phyloP scores from a whole-genome alignment of 2,888 invertebrate species.

The Gymnocheta viridis region DNA sequence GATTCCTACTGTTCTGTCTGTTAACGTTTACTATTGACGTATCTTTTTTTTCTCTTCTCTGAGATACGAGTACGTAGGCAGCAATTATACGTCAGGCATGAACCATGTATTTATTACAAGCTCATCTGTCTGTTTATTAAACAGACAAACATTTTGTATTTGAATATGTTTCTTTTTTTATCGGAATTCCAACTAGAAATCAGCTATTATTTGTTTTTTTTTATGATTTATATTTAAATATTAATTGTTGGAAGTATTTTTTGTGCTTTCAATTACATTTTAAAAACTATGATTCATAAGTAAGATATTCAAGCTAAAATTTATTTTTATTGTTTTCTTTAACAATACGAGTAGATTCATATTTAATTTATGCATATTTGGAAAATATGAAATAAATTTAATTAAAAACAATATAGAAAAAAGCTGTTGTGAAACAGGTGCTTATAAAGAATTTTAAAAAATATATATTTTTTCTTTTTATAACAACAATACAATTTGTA shows the following conservation, averaged over 20 bases:
- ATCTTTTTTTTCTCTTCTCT: not conserved
- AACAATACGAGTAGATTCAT: too few relatives aligned
- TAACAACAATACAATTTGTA: not conserved
- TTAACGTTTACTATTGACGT: slow-evolving; percentile 26
- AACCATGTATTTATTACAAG: slow-evolving; percentile 15
- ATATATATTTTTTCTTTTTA: not conserved
- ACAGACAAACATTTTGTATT: not conserved
- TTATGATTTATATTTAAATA: slow-evolving; percentile 32
- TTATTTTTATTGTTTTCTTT: not conserved
- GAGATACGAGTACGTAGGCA: slow-evolving; percentile 19
- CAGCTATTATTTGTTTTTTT: slow-evolving; percentile 15
- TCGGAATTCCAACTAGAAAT: slow-evolving; percentile 23
- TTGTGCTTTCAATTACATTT: slow-evolving; percentile 31
- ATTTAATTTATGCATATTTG: slow-evolving; percentile 59
- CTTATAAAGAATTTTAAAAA: slow-evolving; percentile 43
- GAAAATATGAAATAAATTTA: slow-evolving; percentile 15
- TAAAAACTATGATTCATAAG: slow-evolving; percentile 47
- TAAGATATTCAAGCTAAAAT: slow-evolving; percentile 23
- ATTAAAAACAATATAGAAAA: slow-evolving; percentile 16
- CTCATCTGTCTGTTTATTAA: slow-evolving; percentile 10
- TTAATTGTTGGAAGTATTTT: slow-evolving; percentile 11
- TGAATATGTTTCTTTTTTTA: slow-evolving; percentile 1
- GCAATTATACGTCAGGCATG: slow-evolving; percentile 4
- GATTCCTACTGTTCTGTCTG: not conserved
- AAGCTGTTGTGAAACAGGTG: slow-evolving; percentile 40